Percentiles rank a stretch among this genome's conserved stretches.
These are phyloP conservation scores for Diplodus sargus DNA, from an alignment of 2,797 vertebrate genomes.

Conservation along the genomic window DNA sequence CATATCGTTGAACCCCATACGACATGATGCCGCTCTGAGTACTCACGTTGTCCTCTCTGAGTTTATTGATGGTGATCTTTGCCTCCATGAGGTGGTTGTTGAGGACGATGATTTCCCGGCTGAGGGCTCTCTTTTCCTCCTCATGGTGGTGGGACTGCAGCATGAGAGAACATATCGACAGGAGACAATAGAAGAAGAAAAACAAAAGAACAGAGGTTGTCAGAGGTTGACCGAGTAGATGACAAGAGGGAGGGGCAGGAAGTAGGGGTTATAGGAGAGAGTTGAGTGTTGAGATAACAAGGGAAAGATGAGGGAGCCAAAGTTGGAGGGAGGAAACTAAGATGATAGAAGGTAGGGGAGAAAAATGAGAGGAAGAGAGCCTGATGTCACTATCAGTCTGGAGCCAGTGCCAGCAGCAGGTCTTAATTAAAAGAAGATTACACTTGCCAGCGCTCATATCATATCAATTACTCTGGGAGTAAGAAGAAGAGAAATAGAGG, in stretches of 20 bases:
- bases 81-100: constrained; percentile 98
- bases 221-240: constrained; percentile 5
- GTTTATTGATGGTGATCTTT: constrained; percentile 96
- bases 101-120: constrained; percentile 94
- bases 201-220: constrained; percentile 13
- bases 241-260: constrained; percentile 26
- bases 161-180: constrained; percentile 4
- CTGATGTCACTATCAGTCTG: constrained; percentile 64
- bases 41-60: constrained; percentile 97
- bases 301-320: constrained; percentile 43
- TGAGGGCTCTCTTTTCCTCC: constrained; percentile 94
- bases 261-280: constrained; percentile 33
- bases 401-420: constrained; percentile 66
- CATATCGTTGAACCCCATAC: background rate
- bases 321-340: constrained; percentile 55
- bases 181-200: background rate
- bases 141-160: constrained; percentile 93
- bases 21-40: background rate
- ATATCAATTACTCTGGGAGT: constrained; percentile 78
- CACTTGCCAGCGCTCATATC: constrained; percentile 74
- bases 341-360: constrained; percentile 53
- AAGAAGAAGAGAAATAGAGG: constrained; percentile 35
- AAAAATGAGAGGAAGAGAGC: constrained; percentile 64
- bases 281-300: constrained; percentile 47
- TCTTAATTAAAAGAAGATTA: constrained; percentile 84